Evolutionary conservation across 2,113 vertebrate genomes (phyloP), one percentile per base, ranked within the genome.

Genomic region (Terrapene triunguis): DNA sequence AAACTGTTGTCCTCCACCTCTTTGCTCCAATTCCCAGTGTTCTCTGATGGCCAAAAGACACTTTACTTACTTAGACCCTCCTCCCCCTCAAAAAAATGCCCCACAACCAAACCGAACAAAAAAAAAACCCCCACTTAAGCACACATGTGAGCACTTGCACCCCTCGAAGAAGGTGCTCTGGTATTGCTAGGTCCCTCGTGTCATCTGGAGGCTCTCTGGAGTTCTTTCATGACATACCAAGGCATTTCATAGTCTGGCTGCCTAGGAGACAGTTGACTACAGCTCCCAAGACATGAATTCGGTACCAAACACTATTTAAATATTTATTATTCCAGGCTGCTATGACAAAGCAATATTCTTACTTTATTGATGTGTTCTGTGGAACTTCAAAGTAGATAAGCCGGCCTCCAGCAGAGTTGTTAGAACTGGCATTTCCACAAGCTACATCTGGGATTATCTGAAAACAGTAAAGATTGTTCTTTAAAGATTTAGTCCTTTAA

Each of bases 361-460:
- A 99, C 99, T 99, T 99, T 94, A 99, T 98, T 84, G 99, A 99
- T 22, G 99, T 99, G 94, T 99, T 99, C 94, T 99, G 99, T 21
- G 99, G 99, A 89, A 99, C 98, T 96, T 99, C 99, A 96, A 99
- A 98, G 83, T 99, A 98, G 44, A 99, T 95, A 92, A 99, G 99
- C 48, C 99, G 98, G 82, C 99, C 99, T 80, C 99, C 99, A 10
- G 99, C 98, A 88, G 99, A 99, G 97, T 98, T 99, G 93, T 99
- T 99, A 78, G 99, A 99, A 95, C 99, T 99, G 65, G 98, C 98
- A 94, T 99, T 99, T 95, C 98, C 98, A 97, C 99, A 99, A 96
- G 99, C 99, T 54, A 99, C 96, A 90, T 99, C 99, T 87, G 99
- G 98, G 1, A 94, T 98, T 95, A 99, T 98, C 99, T 99, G 97